These are phyloP conservation scores for Cantharis rustica DNA, from an alignment of 2,888 invertebrate species.

Conservation along the genomic window DNA sequence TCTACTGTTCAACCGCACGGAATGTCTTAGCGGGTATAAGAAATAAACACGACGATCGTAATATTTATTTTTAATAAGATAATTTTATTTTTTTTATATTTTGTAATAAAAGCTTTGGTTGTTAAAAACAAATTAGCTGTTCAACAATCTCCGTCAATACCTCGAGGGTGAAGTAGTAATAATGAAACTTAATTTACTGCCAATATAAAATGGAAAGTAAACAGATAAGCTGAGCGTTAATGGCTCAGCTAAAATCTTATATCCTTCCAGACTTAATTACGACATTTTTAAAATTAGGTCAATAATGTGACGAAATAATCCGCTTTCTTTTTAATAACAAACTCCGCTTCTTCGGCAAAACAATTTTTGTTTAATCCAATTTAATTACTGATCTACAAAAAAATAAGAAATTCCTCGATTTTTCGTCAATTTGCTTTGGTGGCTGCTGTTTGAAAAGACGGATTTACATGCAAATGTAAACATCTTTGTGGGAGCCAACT, in stretches of 20 bases:
- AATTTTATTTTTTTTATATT: too few species aligned
- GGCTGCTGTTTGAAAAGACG: too few species aligned
- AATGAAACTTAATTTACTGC: neutral
- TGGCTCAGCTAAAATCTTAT: neutral
- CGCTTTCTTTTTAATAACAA: neutral
- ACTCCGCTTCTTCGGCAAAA: neutral
- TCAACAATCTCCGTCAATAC: neutral
- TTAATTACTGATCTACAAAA: neutral
- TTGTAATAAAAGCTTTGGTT: neutral
- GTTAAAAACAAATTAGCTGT: neutral
- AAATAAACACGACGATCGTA: too few species aligned
- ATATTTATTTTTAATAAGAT: too few species aligned
- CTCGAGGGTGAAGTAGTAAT: neutral
- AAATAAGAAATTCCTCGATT: neutral
- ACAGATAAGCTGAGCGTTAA: neutral
- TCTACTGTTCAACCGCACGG: too few species aligned
- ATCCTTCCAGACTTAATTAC: neutral
- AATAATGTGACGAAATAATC: neutral
- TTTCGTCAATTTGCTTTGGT: neutral
- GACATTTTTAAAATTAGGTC: neutral
- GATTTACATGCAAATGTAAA: neutral
- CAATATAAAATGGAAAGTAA: neutral
- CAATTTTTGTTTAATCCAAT: neutral
- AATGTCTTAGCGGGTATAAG: too few species aligned
- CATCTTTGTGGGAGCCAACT: neutral